Evolutionary conservation across 2,113 vertebrate genomes (phyloP).

Genomic region (Turnix velox): DNA sequence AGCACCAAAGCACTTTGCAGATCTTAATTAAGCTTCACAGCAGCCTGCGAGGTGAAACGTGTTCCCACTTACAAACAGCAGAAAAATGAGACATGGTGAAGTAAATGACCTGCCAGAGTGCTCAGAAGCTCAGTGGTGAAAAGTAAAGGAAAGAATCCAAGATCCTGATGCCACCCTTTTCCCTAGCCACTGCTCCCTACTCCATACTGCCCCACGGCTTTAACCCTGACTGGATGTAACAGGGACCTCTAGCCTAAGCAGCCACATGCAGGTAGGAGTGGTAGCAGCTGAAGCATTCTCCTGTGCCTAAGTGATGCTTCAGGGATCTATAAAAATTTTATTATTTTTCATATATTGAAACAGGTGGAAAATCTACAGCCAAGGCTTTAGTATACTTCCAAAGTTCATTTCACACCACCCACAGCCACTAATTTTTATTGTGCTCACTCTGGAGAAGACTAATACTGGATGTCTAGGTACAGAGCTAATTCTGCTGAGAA

Average conservation of each 20-base stretch:
- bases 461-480: not conserved
- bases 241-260: not conserved
- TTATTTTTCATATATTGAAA: conserved; percentile 26
- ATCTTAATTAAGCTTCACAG: conserved; percentile 61
- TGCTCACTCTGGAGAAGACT: not conserved
- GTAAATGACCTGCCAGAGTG: not conserved
- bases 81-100: conserved; percentile 19
- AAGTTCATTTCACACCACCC: not conserved
- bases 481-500: not conserved
- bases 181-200: not conserved
- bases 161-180: not conserved
- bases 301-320: not conserved
- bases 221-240: not conserved
- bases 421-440: conserved; percentile 9
- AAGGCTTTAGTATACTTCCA: not conserved
- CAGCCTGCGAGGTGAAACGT: conserved; percentile 15
- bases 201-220: not conserved
- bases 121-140: not conserved
- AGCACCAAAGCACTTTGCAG: conserved; percentile 45
- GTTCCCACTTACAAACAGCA: conserved; percentile 52
- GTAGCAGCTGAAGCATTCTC: not conserved
- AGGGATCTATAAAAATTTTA: not conserved
- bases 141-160: not conserved
- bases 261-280: not conserved
- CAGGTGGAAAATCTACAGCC: conserved; percentile 4